A percentile compares a stretch with the other conserved stretches of the same genome.
These are phyloP conservation scores for Chlorospingus semifuscus DNA, from an alignment of 2,797 vertebrate species.

Conservation along the genomic window DNA sequence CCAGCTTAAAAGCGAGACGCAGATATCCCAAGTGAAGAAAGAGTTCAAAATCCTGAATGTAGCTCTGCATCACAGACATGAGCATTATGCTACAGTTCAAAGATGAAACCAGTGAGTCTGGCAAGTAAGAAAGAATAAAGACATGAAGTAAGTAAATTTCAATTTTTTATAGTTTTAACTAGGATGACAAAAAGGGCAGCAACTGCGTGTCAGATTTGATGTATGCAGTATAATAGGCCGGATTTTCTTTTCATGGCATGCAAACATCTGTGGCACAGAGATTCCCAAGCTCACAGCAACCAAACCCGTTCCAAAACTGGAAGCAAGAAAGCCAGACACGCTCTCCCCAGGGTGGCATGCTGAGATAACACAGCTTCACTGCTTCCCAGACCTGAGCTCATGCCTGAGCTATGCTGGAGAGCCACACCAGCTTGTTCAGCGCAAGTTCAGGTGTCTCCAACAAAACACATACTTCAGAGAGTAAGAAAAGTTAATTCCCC, in stretches of 20 bases:
- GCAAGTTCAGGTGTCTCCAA: background rate
- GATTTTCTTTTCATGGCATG: slow-evolving; percentile 9
- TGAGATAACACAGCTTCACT: slow-evolving; percentile 36
- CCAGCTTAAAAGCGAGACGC: background rate
- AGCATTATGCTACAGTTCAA: background rate
- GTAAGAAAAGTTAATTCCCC: background rate
- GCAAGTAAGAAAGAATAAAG: background rate
- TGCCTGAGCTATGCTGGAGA: slow-evolving; percentile 29
- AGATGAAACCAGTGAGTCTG: background rate
- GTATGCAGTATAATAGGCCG: background rate
- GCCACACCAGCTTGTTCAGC: background rate
- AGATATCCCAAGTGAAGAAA: background rate
- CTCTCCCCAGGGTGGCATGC: slow-evolving; percentile 46
- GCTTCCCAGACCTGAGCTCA: slow-evolving; percentile 57
- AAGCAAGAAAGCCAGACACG: slow-evolving; percentile 25
- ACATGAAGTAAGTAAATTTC: background rate
- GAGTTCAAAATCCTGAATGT: background rate
- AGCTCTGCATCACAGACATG: background rate
- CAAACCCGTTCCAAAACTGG: background rate
- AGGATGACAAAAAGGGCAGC: background rate
- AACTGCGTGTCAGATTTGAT: background rate
- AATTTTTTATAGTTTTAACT: background rate
- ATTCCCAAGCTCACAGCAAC: slow-evolving; percentile 2
- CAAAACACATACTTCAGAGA: background rate
- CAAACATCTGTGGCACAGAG: slow-evolving; percentile 61